A percentile compares a stretch with the other conserved stretches of the same genome.
Conservation (phyloP, 2,797 vertebrate species). For the Gallirallus australis region DNA sequence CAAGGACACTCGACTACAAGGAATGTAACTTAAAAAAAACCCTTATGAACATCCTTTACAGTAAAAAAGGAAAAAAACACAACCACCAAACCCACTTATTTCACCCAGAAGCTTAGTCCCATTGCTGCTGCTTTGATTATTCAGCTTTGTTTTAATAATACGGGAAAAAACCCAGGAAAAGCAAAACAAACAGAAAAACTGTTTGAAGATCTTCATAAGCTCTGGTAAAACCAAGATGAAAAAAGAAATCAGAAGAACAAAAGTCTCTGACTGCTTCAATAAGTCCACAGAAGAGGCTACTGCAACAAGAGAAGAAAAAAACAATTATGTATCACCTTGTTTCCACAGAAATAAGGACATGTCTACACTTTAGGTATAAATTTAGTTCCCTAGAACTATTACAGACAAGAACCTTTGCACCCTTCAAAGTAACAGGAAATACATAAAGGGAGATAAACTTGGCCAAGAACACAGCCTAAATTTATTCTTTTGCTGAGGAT, state of each 20-base stretch:
- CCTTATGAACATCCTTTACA: not conserved
- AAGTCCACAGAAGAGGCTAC: not conserved
- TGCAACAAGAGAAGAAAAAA: not conserved
- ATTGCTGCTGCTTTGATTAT: not conserved
- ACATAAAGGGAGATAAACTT: slow-evolving; percentile 50
- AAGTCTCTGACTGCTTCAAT: not conserved
- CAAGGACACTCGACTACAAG: not conserved
- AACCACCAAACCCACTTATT: not conserved
- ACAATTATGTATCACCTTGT: not conserved
- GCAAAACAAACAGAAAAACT: not conserved
- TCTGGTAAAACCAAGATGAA: not conserved
- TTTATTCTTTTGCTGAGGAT: slow-evolving; percentile 21
- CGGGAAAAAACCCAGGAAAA: not conserved
- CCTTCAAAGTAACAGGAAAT: slow-evolving; percentile 64
- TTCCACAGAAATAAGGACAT: not conserved
- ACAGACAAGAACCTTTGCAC: slow-evolving; percentile 24
- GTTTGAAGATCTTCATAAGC: not conserved
- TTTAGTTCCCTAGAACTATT: not conserved
- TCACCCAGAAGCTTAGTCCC: not conserved
- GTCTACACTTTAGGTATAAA: not conserved
- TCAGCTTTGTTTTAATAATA: not conserved
- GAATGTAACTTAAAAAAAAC: not conserved
- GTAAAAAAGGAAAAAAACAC: not conserved
- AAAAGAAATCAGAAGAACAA: not conserved
- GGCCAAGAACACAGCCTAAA: slow-evolving; percentile 22